Evolutionary conservation across 2,113 vertebrate species (phyloP), one percentile per base, ranked within the genome.

Genomic region (Leptocoma aspasia): DNA sequence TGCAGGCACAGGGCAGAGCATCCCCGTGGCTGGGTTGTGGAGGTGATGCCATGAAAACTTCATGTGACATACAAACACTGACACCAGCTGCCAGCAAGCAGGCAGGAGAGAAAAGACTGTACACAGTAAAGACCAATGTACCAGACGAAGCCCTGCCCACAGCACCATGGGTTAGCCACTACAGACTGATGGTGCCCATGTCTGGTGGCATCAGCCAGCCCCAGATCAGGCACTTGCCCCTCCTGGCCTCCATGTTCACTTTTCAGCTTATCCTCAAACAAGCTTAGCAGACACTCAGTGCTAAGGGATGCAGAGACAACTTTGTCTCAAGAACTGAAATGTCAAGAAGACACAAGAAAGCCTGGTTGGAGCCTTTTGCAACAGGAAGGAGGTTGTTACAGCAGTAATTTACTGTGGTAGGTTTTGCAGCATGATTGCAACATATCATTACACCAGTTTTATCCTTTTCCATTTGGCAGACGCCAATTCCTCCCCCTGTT

Each of bases 381-480:
- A 96, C 86, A 96, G 92, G 92, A 95, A 96, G 82, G 63, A 92
- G 95, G 45, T 63, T 73, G 73, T 95, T 96, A 86, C 18, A 95
- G 68, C 69, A 66, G 75, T 90, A 89, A 96, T 96, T 96, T 95
- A 89, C 96, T 95, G 92, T 92, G 94, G 95, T 92, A 96, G 92
- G 94, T 90, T 94, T 84, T 91, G 78, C 88, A 94, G 87, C 1
- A 0, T 20, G 87, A 95, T 95, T 95, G 96, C 95, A 97, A 97
- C 93, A 75, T 97, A 95, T 92, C 90, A 95, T 96, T 97, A 96
- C 91, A 83, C 86, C 81, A 94, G 89, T 88, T 96, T 90, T 86
- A 95, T 97, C 92, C 94, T 84, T 90, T 96, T 95, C 86, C 89
- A 95, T 94, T 95, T 97, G 96, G 95, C 96, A 95, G 91, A 86